Percentiles rank a stretch among this genome's conserved stretches.
Conservation (phyloP, 2,797 vertebrate genomes). For the Florisuga fusca region DNA sequence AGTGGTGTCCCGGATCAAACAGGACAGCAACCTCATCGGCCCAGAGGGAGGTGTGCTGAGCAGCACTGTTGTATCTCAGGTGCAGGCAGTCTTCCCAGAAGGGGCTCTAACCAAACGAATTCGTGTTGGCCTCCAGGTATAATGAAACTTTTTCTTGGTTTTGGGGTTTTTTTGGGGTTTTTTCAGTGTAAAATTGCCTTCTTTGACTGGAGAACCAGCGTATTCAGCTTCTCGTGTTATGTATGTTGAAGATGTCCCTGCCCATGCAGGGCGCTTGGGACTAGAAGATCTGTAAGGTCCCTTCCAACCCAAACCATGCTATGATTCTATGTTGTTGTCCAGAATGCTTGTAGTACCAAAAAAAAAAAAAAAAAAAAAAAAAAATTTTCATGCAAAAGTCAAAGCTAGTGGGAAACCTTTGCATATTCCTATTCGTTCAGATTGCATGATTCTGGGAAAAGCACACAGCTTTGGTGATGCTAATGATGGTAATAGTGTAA, state of each 20-base stretch:
- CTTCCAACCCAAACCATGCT: too few species aligned
- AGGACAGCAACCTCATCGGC: constrained; percentile 96
- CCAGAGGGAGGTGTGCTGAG: constrained; percentile 96
- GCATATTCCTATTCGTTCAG: neutral
- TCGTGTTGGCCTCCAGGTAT: constrained; percentile 96
- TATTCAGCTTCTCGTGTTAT: rapidly evolving
- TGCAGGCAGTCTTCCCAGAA: constrained; percentile 97
- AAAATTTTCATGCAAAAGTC: neutral
- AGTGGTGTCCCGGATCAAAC: constrained; percentile 94
- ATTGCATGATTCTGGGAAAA: neutral
- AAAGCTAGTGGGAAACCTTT: neutral
- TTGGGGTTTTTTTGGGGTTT: too few species aligned
- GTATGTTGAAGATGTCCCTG: too few species aligned
- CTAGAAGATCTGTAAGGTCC: too few species aligned
- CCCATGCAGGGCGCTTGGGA: too few species aligned
- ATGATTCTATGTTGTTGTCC: neutral
- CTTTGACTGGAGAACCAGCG: neutral
- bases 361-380: neutral
- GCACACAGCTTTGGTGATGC: neutral
- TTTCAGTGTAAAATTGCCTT: neutral
- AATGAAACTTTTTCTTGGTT: neutral
- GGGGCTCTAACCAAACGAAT: constrained; percentile 97
- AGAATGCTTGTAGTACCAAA: neutral
- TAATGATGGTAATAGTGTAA: neutral
- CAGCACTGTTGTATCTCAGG: constrained; percentile 95